A percentile compares a stretch with the other conserved stretches of the same genome.
phyloP scores from a whole-genome alignment of 1,140 invertebrate species.

The Aphidius ervi region DNA sequence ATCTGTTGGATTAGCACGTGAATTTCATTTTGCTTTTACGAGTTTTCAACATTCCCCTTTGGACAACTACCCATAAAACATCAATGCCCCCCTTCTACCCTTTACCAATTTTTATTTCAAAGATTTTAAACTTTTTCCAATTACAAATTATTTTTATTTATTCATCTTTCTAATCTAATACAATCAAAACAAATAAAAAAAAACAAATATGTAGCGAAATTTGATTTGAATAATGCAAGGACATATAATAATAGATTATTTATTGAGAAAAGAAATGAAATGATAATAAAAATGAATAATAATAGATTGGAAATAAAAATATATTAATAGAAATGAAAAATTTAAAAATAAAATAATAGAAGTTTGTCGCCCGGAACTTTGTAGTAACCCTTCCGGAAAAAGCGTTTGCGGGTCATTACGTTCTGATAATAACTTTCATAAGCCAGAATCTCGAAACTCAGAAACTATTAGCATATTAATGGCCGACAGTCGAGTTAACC shows the following conservation, averaged over 20 bases:
- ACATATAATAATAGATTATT: too few relatives aligned
- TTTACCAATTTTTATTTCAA: too few relatives aligned
- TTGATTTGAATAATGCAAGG: too few relatives aligned
- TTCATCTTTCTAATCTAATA: too few relatives aligned
- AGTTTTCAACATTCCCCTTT: conserved; percentile 45
- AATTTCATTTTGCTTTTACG: conserved; percentile 53
- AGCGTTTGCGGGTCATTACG: conserved; percentile 54
- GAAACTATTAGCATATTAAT: conserved; percentile 57
- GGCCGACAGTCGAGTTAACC: conserved; percentile 54
- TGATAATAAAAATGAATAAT: not conserved
- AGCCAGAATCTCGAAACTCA: conserved; percentile 52
- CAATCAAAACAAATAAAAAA: too few relatives aligned
- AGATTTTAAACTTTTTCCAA: too few relatives aligned
- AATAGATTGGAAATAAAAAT: not conserved
- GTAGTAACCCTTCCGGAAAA: conserved; percentile 51
- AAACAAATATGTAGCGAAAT: too few relatives aligned
- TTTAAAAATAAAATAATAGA: conserved; percentile 14
- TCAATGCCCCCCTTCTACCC: too few relatives aligned
- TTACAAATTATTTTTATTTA: too few relatives aligned
- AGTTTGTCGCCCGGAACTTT: conserved; percentile 19
- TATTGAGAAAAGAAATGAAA: not conserved
- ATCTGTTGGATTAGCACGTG: conserved; percentile 43
- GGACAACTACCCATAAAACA: too few relatives aligned
- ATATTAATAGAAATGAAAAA: not conserved
- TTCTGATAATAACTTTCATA: conserved; percentile 51